Conservation (phyloP, 2,113 vertebrate species). For the Aegithalos caudatus region DNA sequence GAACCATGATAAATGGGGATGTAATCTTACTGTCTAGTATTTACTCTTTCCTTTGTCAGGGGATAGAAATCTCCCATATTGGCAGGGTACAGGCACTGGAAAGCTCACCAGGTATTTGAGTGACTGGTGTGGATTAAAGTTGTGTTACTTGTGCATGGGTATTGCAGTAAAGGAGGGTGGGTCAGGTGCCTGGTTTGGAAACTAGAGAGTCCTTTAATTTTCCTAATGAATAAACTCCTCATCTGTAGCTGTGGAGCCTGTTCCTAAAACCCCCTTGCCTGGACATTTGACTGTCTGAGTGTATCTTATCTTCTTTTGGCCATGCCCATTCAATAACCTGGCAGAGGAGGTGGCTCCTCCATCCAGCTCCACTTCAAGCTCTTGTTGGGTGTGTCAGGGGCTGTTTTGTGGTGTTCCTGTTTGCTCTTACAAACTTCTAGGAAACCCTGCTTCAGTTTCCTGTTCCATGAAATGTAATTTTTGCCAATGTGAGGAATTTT, state of each 20-base stretch:
- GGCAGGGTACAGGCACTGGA: neutral
- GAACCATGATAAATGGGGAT: neutral
- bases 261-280: neutral
- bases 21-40: neutral
- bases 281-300: neutral
- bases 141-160: neutral
- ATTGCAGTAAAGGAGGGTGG: neutral
- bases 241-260: neutral
- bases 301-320: neutral
- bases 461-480: neutral
- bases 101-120: neutral
- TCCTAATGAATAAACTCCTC: neutral
- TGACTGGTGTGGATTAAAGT: neutral
- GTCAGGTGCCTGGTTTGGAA: neutral
- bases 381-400: neutral
- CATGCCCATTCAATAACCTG: rapidly evolving
- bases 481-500: neutral
- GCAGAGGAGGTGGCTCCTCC: neutral
- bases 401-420: neutral
- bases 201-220: neutral
- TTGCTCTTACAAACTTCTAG: neutral
- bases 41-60: neutral
- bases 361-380: rapidly evolving
- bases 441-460: neutral
- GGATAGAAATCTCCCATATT: neutral